A percentile compares a stretch with the other conserved stretches of the same genome.
Conservation (phyloP, 1,140 invertebrate genomes). For the Achroia grisella region DNA sequence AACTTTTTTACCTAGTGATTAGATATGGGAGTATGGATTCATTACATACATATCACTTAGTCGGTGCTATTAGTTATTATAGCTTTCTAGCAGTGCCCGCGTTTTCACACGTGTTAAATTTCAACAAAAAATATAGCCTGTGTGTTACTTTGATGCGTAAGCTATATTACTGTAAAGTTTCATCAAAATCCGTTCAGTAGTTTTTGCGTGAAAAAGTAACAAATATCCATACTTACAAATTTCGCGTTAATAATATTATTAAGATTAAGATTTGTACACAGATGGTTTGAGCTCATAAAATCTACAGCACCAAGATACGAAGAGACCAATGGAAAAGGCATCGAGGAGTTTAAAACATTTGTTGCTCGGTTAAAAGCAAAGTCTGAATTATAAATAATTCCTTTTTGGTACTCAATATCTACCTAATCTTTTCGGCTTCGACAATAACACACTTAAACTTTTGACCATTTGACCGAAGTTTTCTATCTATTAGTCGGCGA, state of each 20-base stretch:
- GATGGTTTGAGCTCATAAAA: conserved; percentile 14
- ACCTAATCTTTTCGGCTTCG: no score
- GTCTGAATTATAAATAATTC: conserved; percentile 1
- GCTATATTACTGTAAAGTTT: neutral
- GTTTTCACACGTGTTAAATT: no score
- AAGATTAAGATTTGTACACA: neutral
- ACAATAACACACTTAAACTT: no score
- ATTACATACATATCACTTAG: neutral
- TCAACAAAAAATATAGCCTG: no score
- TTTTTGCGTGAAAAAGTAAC: no score
- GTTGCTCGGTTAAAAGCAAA: conserved; percentile 4
- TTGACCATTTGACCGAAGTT: no score
- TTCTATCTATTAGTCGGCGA: no score
- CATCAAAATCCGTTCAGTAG: no score
- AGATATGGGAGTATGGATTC: no score
- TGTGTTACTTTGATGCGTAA: neutral
- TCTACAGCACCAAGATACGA: conserved; percentile 48
- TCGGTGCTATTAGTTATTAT: neutral
- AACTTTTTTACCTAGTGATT: no score
- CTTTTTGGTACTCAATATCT: no score
- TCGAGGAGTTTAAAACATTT: conserved; percentile 53
- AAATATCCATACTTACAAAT: neutral
- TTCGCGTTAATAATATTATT: neutral
- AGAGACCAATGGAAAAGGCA: conserved; percentile 81
- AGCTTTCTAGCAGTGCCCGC: neutral